Base-by-base conservation (phyloP, 1,140 invertebrate species). In the Coptotermes formosanus region DNA sequence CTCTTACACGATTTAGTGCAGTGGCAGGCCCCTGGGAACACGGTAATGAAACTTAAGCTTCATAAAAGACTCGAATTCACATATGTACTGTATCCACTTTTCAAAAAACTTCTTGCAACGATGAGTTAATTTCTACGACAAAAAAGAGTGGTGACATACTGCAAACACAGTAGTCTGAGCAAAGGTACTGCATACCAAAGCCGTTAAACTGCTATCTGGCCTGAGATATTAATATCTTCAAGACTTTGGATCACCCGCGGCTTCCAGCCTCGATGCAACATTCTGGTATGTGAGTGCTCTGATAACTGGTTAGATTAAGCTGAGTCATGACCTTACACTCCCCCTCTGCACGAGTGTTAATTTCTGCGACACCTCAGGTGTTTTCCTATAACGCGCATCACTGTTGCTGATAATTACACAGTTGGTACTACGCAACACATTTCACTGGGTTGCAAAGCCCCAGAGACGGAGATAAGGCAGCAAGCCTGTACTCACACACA, bases 311-410 rank as follows among this genome's bases (percentile, higher is more conserved):
- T n/a, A 75, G 64, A 75, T 75, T 75, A 75, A 30, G n/a, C n/a
- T n/a, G 25, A 75, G 64, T 75, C 64, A 75, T 25, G 64, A 75
- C 9, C 7, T 8, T 75, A 30, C 64, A 75, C 64, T 75, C 64
- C 64, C 64, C 64, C 64, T n/a, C 55, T 75, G n/a, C 64, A 75
- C 14, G 64, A 30, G 64, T 75, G 64, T 14, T 75, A 30, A 75
- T 75, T 75, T 75, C 64, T 75, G 64, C 9, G 64, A 75, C 64
- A 75, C 64, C 64, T 75, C 64, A 30, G 64, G 64, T 75, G 64
- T 30, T 75, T 75, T 75, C 64, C 64, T 75, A 75, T 30, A 75
- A 75, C 16, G 64, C 64, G 64, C 64, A 75, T 75, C 64, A 75
- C 25, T 6, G 64, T 75, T 75, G 30, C 64, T 75, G n/a, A 75